A percentile compares a stretch with the other conserved stretches of the same genome.
These are phyloP conservation scores for Elysia chlorotica DNA, from an alignment of 1,140 invertebrate species.

Conservation along the genomic window DNA sequence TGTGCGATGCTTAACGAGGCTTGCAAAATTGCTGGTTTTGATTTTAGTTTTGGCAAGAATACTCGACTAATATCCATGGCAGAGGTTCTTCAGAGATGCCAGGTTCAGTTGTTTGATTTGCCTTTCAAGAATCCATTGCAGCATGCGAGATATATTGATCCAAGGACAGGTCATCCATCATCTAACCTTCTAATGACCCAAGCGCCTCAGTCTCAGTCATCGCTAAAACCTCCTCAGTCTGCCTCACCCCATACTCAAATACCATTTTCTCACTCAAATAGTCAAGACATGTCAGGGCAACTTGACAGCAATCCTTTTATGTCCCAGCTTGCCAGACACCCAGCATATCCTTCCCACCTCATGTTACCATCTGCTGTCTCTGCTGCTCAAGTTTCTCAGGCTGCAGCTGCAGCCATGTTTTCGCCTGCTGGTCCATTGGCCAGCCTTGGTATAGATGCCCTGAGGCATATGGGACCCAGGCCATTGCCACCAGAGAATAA, in stretches of 20 bases:
- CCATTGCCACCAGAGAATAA: too few relatives aligned
- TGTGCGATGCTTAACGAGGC: conserved; percentile 51
- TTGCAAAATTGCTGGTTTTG: conserved; percentile 53
- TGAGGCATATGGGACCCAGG: too few relatives aligned
- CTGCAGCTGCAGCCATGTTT: too few relatives aligned
- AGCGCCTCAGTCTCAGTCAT: not conserved
- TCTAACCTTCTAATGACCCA: not conserved
- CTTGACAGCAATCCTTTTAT: too few relatives aligned
- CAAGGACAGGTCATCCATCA: not conserved
- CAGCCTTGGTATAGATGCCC: too few relatives aligned
- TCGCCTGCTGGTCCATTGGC: too few relatives aligned
- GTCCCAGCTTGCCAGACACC: too few relatives aligned
- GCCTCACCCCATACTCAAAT: not conserved
- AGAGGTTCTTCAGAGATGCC: conserved; percentile 40
- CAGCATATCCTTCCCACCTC: too few relatives aligned
- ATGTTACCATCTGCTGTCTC: too few relatives aligned
- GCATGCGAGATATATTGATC: conserved; percentile 53
- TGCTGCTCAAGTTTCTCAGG: too few relatives aligned
- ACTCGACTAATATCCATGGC: conserved; percentile 49
- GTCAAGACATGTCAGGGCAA: too few relatives aligned
- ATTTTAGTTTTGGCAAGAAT: conserved; percentile 51
- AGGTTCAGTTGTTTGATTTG: conserved; percentile 47
- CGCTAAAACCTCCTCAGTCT: not conserved
- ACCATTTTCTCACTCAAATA: not conserved
- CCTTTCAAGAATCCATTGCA: conserved; percentile 54